These are phyloP conservation scores for Athetis lepigone DNA, from an alignment of 2,888 invertebrate genomes.

Conservation along the genomic window DNA sequence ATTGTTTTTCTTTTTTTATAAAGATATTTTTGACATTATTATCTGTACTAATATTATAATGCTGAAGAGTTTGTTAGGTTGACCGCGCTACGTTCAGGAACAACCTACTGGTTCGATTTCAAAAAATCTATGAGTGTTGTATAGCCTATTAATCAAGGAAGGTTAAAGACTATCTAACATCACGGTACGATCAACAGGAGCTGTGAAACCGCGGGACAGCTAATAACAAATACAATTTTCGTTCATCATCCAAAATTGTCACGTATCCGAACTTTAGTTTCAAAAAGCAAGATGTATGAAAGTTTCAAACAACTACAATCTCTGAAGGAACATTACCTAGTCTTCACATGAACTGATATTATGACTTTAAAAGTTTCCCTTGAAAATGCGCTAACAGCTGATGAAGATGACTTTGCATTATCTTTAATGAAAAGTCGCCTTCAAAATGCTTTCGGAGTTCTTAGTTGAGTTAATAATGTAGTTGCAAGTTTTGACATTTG, in stretches of 20 bases:
- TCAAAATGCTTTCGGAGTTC: slow-evolving; percentile 20
- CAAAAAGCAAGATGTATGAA: slow-evolving; percentile 30
- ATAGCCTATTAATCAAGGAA: too few species aligned
- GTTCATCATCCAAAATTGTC: slow-evolving; percentile 11
- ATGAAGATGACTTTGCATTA: slow-evolving; percentile 41
- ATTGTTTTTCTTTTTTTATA: too few species aligned
- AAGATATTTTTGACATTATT: too few species aligned
- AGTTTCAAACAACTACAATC: slow-evolving; percentile 36
- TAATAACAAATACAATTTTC: slow-evolving; percentile 7
- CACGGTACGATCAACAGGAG: too few species aligned
- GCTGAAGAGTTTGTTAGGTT: too few species aligned
- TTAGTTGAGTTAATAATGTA: slow-evolving; percentile 11
- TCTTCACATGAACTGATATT: slow-evolving; percentile 42
- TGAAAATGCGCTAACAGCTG: slow-evolving; percentile 47
- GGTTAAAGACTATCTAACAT: too few species aligned
- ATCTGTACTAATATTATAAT: too few species aligned
- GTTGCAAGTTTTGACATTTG: slow-evolving; percentile 10
- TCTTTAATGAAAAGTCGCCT: slow-evolving; percentile 36
- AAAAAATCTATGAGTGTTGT: too few species aligned
- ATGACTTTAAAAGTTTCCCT: slow-evolving; percentile 46
- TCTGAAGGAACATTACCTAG: slow-evolving; percentile 32
- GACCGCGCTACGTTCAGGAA: too few species aligned
- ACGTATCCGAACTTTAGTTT: slow-evolving; percentile 21
- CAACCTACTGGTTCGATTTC: too few species aligned
- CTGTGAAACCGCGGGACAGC: too few species aligned